Conservation (phyloP, 1,140 invertebrate species). For the Cherax quadricarinatus region DNA sequence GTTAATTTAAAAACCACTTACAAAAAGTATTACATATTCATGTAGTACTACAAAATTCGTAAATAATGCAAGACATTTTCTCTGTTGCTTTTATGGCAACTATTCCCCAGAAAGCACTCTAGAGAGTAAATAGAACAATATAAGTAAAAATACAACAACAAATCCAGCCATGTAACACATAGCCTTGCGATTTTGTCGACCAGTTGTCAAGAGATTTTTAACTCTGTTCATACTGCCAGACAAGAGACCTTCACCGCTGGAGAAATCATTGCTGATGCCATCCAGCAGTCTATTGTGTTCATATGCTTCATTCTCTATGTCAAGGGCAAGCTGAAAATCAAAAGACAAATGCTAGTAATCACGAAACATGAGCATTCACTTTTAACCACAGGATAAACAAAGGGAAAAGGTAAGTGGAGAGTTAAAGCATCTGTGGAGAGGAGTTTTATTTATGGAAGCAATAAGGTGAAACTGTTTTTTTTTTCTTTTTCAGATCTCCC, state of each 20-base stretch:
- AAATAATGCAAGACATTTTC: too few relatives aligned
- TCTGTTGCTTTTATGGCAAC: neutral
- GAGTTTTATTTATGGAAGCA: too few relatives aligned
- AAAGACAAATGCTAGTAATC: neutral
- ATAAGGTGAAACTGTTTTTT: too few relatives aligned
- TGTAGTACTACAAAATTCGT: too few relatives aligned
- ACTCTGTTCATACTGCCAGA: constrained; percentile 77
- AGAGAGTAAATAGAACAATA: constrained; percentile 76
- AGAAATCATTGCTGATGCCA: constrained; percentile 76
- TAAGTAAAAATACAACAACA: constrained; percentile 76
- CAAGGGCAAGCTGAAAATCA: constrained; percentile 73
- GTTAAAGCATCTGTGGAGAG: too few relatives aligned
- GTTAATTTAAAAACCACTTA: too few relatives aligned
- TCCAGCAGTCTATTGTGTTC: constrained; percentile 75
- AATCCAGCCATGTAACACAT: constrained; percentile 77
- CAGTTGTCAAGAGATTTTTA: constrained; percentile 76
- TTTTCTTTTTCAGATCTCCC: too few relatives aligned
- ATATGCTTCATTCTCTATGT: constrained; percentile 75
- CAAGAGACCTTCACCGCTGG: constrained; percentile 76
- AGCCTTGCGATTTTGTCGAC: constrained; percentile 76
- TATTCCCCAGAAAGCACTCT: constrained; percentile 25
- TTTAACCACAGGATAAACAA: too few relatives aligned
- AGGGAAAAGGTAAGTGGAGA: too few relatives aligned
- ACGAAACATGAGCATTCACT: neutral
- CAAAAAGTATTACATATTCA: too few relatives aligned